Evolutionary conservation across 2,113 vertebrate species (phyloP).

Genomic region (Sebastes fasciatus): DNA sequence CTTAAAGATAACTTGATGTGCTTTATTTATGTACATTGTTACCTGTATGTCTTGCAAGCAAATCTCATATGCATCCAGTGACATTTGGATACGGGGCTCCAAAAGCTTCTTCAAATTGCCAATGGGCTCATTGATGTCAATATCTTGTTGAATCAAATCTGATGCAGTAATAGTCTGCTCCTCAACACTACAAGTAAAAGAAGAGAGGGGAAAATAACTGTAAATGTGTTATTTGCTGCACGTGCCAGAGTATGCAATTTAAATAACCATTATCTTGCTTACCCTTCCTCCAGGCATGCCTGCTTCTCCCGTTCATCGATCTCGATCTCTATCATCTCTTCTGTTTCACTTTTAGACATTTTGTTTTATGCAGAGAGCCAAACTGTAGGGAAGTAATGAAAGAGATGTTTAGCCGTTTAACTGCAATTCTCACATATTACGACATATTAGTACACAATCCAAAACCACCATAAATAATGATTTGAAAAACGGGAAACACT

Average conservation of each 20-base stretch:
- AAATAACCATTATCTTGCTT: constrained; percentile 34
- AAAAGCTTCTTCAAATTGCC: constrained; percentile 97
- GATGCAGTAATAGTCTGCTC: constrained; percentile 94
- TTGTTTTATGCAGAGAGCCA: constrained; percentile 53
- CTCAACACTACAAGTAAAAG: constrained; percentile 86
- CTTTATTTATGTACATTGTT: constrained; percentile 15
- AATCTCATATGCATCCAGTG: constrained; percentile 95
- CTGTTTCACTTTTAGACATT: constrained; percentile 97
- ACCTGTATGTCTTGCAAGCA: constrained; percentile 99
- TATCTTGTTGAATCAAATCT: constrained; percentile 97
- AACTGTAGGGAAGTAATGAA: constrained; percentile 10
- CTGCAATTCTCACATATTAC: not conserved
- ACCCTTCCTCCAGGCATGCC: constrained; percentile 97
- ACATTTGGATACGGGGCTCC: constrained; percentile 95
- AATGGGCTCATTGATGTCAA: constrained; percentile 97
- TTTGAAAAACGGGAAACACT: not conserved
- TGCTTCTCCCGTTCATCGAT: constrained; percentile 97
- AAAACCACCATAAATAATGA: not conserved
- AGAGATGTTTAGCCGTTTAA: not conserved
- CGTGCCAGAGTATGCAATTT: not conserved
- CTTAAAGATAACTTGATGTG: not conserved
- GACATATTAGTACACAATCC: not conserved
- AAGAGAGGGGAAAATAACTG: constrained; percentile 11
- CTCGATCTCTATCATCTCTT: constrained; percentile 99
- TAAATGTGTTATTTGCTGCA: not conserved